phyloP scores from a whole-genome alignment of 1,140 invertebrate species.

The Drosophila oshimai region DNA sequence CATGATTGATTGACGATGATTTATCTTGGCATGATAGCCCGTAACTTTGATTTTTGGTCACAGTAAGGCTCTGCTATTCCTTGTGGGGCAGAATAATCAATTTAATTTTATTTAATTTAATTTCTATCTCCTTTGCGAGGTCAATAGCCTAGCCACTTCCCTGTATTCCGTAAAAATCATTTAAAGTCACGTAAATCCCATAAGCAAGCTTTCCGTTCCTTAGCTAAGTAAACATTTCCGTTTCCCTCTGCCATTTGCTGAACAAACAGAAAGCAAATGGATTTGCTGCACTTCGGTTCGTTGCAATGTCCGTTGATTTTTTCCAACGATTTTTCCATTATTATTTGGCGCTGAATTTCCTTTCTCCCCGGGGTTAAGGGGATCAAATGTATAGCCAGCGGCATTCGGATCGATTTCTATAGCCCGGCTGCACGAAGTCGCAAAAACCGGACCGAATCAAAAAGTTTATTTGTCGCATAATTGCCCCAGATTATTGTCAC shows the following conservation, averaged over 20 bases:
- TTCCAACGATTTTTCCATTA: constrained; percentile 25
- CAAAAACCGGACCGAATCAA: constrained; percentile 26
- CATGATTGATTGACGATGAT: constrained; percentile 65
- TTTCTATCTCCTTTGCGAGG: neutral
- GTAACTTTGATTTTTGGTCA: constrained; percentile 66
- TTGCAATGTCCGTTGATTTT: constrained; percentile 20
- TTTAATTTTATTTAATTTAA: constrained; percentile 15
- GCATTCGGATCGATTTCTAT: constrained; percentile 24
- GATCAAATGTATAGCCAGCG: constrained; percentile 3
- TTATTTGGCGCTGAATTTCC: constrained; percentile 24
- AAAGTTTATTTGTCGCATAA: constrained; percentile 57
- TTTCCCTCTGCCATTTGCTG: constrained; percentile 24
- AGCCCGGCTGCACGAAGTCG: neutral
- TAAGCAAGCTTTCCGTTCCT: neutral
- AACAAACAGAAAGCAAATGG: constrained; percentile 12
- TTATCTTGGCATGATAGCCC: constrained; percentile 44
- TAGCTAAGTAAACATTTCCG: constrained; percentile 51
- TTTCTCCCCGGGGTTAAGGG: neutral
- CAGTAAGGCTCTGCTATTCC: neutral
- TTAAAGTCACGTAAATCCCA: neutral
- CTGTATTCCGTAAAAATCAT: neutral
- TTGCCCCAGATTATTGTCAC: constrained; percentile 52
- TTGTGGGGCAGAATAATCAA: neutral
- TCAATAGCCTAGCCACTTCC: neutral
- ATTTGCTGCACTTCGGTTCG: constrained; percentile 21